Evolutionary conservation across 1,140 invertebrate genomes (phyloP).

Genomic region (Anastatus disparis): DNA sequence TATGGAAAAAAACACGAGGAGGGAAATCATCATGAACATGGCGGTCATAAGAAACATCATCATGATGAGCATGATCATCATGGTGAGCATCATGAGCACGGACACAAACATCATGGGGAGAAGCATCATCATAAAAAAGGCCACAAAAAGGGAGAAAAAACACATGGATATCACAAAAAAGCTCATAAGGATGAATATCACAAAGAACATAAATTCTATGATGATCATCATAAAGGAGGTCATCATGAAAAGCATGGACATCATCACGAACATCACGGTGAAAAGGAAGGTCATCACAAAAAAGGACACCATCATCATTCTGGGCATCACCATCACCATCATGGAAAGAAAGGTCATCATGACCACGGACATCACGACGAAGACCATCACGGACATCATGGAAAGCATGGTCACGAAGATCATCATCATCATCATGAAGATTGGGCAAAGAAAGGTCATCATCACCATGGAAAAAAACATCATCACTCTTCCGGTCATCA

Average conservation of each 20-base stretch:
- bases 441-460: constrained; percentile 23
- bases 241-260: constrained; percentile 32
- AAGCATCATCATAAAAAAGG: constrained; percentile 50
- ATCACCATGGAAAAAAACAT: constrained; percentile 32
- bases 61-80: constrained; percentile 50
- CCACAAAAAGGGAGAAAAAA: constrained; percentile 51
- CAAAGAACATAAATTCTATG: constrained; percentile 35
- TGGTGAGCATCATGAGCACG: constrained; percentile 47
- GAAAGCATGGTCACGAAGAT: constrained; percentile 30
- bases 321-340: constrained; percentile 28
- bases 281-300: constrained; percentile 25
- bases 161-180: constrained; percentile 44
- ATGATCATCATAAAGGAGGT: constrained; percentile 31
- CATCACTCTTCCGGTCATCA: constrained; percentile 10
- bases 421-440: constrained; percentile 27
- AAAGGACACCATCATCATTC: constrained; percentile 25
- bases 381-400: constrained; percentile 29
- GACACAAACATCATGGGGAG: constrained; percentile 47
- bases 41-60: constrained; percentile 51
- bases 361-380: constrained; percentile 29
- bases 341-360: constrained; percentile 22
- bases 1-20: constrained; percentile 45
- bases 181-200: constrained; percentile 26
- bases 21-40: constrained; percentile 47
- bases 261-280: constrained; percentile 26